Conservation (phyloP, 2,888 invertebrate species). For the Agonopterix subpropinquella region DNA sequence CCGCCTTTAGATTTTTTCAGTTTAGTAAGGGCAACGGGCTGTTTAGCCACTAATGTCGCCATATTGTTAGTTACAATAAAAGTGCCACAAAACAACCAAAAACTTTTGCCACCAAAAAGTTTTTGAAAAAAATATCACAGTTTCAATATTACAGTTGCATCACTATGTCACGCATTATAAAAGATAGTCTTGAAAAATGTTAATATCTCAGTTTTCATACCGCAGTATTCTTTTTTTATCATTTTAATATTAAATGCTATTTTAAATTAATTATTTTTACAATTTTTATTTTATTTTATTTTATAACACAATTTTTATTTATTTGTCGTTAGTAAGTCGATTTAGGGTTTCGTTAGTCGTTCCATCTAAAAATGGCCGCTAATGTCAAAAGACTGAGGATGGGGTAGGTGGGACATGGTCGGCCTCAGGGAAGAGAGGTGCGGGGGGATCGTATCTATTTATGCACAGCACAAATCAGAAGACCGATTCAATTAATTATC, state of each 20-base stretch:
- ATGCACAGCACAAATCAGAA: slow-evolving; percentile 70
- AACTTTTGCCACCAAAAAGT: slow-evolving; percentile 18
- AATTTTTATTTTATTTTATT: slow-evolving; percentile 12
- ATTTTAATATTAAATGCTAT: slow-evolving; percentile 41
- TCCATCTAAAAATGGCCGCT: slow-evolving; percentile 73
- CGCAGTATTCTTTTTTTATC: background rate
- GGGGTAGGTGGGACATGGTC: slow-evolving; percentile 41
- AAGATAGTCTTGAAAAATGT: slow-evolving; percentile 4
- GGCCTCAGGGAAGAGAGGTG: background rate
- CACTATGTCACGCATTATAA: slow-evolving; percentile 17
- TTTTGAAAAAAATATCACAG: slow-evolving; percentile 24
- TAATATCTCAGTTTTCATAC: slow-evolving; percentile 1
- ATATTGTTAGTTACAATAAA: slow-evolving; percentile 43
- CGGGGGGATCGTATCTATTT: slow-evolving; percentile 56
- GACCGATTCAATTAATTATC: slow-evolving; percentile 74
- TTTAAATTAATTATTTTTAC: slow-evolving; percentile 25
- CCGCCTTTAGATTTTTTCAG: slow-evolving; percentile 9
- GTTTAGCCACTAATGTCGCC: slow-evolving; percentile 57
- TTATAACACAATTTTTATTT: background rate
- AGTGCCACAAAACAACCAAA: slow-evolving; percentile 56
- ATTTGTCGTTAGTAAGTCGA: slow-evolving; percentile 33
- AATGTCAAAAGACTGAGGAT: slow-evolving; percentile 71
- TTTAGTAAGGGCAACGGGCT: slow-evolving; percentile 34
- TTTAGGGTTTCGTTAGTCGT: slow-evolving; percentile 56
- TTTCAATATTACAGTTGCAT: slow-evolving; percentile 38